Evolutionary conservation across 2,797 vertebrate species (phyloP).

Genomic region (Neosilurus hyrtlii): DNA sequence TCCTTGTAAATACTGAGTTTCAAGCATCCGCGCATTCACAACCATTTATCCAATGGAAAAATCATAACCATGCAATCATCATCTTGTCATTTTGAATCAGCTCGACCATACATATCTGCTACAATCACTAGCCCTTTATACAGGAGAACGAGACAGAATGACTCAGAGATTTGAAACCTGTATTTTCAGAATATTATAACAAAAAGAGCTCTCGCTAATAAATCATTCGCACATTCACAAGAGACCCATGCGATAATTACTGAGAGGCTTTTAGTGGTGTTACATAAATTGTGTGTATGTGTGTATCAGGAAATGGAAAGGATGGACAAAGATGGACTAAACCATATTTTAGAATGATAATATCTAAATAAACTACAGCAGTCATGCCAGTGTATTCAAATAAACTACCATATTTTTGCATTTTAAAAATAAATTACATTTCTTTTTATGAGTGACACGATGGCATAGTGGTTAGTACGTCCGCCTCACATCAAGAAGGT

Average conservation of each 20-base stretch:
- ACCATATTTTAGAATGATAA: too few relatives aligned
- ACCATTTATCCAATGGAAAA: background rate
- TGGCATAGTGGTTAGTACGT: too few relatives aligned
- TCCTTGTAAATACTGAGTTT: background rate
- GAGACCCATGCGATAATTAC: conserved; percentile 25
- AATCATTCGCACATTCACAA: conserved; percentile 43
- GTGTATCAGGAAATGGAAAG: background rate
- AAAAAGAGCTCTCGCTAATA: conserved; percentile 41
- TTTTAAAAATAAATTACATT: too few relatives aligned
- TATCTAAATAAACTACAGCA: too few relatives aligned
- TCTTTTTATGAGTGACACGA: too few relatives aligned
- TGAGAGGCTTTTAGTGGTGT: conserved; percentile 40
- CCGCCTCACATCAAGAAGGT: too few relatives aligned
- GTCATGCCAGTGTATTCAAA: too few relatives aligned
- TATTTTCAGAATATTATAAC: conserved; percentile 33
- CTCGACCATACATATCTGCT: conserved; percentile 20
- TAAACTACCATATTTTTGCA: too few relatives aligned
- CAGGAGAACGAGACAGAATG: conserved; percentile 38
- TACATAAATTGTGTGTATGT: conserved; percentile 17
- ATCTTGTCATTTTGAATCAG: conserved; percentile 15
- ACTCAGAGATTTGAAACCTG: conserved; percentile 43
- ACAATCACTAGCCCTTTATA: conserved; percentile 26
- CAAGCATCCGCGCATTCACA: background rate
- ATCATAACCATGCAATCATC: conserved; percentile 10
- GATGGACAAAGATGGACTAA: too few relatives aligned